Evolutionary conservation across 2,113 vertebrate species (phyloP).

Genomic region (Hemibagrus wyckioides): DNA sequence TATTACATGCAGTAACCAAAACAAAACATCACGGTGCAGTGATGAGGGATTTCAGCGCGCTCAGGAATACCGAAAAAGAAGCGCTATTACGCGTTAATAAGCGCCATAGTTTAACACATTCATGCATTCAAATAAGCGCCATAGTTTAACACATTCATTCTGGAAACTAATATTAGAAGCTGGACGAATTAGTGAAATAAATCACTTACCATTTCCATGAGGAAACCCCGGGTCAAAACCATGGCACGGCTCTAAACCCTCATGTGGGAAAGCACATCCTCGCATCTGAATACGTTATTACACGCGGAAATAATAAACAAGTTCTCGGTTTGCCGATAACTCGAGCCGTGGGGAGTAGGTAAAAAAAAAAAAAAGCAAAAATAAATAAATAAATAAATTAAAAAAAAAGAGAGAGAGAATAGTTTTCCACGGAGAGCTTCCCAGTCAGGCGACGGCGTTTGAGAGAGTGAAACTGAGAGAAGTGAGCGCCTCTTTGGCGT

Average conservation of each 20-base stretch:
- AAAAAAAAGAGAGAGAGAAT: neutral
- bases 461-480: neutral
- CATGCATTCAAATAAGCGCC: neutral
- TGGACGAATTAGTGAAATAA: neutral
- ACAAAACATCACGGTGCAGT: neutral
- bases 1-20: too few relatives aligned
- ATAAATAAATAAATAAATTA: neutral
- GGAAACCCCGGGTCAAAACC: conserved; percentile 55
- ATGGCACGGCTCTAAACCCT: conserved; percentile 55
- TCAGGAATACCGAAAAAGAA: neutral
- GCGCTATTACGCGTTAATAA: neutral
- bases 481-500: neutral
- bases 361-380: neutral
- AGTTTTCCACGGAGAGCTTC: conserved; percentile 10
- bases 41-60: conserved; percentile 4
- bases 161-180: neutral
- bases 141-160: conserved; percentile 1
- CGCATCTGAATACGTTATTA: conserved; percentile 22
- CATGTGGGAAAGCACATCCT: conserved; percentile 52
- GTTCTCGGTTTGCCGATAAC: conserved; percentile 36
- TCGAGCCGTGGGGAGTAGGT: neutral
- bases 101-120: neutral
- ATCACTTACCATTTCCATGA: conserved; percentile 56
- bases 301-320: conserved; percentile 26
- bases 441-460: neutral